These are phyloP conservation scores for Agrotis segetum DNA, from an alignment of 2,888 invertebrate genomes.

Conservation along the genomic window DNA sequence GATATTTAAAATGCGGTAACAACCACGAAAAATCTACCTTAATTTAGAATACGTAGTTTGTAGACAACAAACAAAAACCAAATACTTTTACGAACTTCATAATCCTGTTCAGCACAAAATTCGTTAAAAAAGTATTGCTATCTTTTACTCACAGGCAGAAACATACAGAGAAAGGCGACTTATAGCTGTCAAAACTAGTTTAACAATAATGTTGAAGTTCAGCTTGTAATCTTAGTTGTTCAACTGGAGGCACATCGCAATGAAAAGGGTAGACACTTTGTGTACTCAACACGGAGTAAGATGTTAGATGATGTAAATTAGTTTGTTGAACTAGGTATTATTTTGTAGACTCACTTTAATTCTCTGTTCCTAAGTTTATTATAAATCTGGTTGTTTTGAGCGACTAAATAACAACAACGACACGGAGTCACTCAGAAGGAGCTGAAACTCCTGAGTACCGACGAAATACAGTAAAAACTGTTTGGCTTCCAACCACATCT, in stretches of 20 bases:
- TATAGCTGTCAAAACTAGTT: conserved; percentile 42
- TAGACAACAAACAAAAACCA: no score
- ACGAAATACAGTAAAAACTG: no score
- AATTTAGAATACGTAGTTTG: no score
- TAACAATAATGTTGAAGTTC: conserved; percentile 33
- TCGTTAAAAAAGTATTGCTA: background rate
- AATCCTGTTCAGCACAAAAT: no score
- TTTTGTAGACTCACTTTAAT: conserved; percentile 7
- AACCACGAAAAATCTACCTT: no score
- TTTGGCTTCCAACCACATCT: no score
- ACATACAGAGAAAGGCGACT: conserved; percentile 5
- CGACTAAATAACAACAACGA: no score
- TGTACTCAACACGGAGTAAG: conserved; percentile 22
- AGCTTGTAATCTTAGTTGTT: conserved; percentile 48
- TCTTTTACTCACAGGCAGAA: conserved; percentile 4
- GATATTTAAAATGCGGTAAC: no score
- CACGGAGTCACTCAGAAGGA: no score
- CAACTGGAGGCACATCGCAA: conserved; percentile 31
- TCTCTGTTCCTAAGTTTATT: background rate
- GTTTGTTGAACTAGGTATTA: conserved; percentile 4
- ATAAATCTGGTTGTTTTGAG: background rate
- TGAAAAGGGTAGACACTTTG: conserved; percentile 55
- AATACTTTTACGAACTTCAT: no score
- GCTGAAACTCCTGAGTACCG: no score
- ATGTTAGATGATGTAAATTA: conserved; percentile 31